Conservation (phyloP, 37 sponge, comb jelly and placozoan genomes). For the Haliclona indistincta region DNA sequence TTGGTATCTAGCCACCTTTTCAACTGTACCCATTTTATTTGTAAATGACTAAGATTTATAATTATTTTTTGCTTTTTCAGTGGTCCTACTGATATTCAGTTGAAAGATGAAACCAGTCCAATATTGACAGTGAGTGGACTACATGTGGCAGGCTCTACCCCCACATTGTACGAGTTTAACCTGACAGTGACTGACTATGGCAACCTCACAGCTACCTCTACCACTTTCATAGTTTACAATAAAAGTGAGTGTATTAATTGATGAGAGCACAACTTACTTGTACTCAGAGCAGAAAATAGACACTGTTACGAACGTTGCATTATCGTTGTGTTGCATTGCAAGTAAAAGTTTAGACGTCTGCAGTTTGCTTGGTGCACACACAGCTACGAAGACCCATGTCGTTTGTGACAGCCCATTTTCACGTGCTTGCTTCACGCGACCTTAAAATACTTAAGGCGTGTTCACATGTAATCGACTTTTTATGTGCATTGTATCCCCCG, state of each 20-base stretch:
- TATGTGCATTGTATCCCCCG: no score
- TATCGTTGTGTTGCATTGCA: no score
- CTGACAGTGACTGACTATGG: constrained; percentile 59
- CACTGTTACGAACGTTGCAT: no score
- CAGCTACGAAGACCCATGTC: no score
- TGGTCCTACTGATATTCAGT: constrained; percentile 54
- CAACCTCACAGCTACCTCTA: constrained; percentile 22
- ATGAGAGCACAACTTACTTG: background rate
- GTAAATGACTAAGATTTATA: background rate
- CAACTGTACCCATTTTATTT: background rate
- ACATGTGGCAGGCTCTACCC: constrained; percentile 41
- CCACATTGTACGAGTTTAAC: constrained; percentile 63
- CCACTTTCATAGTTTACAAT: constrained; percentile 17
- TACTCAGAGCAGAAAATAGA: no score
- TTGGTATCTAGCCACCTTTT: background rate
- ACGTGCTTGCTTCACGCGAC: no score
- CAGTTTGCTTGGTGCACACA: no score
- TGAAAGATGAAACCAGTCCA: constrained; percentile 12
- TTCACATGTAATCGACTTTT: no score
- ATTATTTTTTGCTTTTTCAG: constrained; percentile 13
- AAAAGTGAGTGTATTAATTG: background rate
- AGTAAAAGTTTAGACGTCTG: no score
- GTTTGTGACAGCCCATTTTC: no score
- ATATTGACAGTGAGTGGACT: constrained; percentile 41
- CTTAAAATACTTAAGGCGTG: no score